Conservation (phyloP, 2,888 invertebrate genomes). For the Andrena flavipes region DNA sequence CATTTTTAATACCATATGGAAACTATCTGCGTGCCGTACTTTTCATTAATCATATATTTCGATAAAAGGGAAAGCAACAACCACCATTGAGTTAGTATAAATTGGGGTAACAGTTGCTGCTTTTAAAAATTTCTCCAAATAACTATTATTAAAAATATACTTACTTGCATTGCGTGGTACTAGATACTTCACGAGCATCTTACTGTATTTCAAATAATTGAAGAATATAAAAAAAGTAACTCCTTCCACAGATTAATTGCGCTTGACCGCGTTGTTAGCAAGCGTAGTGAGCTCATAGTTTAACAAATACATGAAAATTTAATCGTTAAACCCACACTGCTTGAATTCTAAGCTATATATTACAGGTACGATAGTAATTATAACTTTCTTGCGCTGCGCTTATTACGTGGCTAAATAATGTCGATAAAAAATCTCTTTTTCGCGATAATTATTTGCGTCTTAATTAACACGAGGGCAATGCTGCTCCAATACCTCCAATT, state of each 20-base stretch:
- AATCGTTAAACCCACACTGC: slow-evolving; percentile 10
- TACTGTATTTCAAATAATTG: background rate
- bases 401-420: slow-evolving; percentile 1
- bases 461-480: slow-evolving; percentile 34
- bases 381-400: background rate
- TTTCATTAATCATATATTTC: too few relatives aligned
- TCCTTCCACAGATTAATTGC: background rate
- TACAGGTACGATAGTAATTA: background rate
- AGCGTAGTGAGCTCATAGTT: too few relatives aligned
- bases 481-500: background rate
- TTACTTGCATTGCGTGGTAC: too few relatives aligned
- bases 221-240: background rate
- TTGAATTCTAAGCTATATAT: background rate
- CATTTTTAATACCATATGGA: too few relatives aligned
- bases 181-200: too few relatives aligned
- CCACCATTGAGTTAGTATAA: background rate
- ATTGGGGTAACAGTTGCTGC: background rate
- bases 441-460: slow-evolving; percentile 18
- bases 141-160: too few relatives aligned
- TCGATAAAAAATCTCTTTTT: slow-evolving; percentile 17
- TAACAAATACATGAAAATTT: background rate
- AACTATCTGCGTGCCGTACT: too few relatives aligned
- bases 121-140: background rate
- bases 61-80: too few relatives aligned
- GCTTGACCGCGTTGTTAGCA: background rate